A percentile compares a stretch with the other conserved stretches of the same genome.
phyloP scores from a whole-genome alignment of 2,888 invertebrate species.

The Sminthurides aquaticus region DNA sequence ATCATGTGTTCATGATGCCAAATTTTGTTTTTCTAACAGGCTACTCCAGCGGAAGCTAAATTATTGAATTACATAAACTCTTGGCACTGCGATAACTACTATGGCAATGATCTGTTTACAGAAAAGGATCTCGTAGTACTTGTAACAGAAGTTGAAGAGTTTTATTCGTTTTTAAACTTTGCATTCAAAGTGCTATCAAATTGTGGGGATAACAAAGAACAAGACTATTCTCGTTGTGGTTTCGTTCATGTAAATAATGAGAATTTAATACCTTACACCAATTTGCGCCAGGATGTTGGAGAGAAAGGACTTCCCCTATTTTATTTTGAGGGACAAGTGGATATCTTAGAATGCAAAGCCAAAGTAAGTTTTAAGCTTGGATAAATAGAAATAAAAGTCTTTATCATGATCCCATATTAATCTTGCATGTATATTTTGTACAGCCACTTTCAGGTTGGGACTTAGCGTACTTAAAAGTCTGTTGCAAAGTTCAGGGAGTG shows the following conservation, averaged over 20 bases:
- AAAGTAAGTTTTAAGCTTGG: conserved; percentile 54
- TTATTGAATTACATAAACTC: conserved; percentile 86
- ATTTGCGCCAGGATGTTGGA: conserved; percentile 55
- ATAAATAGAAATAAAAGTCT: neutral
- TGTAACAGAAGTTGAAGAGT: conserved; percentile 77
- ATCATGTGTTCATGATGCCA: too few species aligned
- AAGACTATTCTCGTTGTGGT: conserved; percentile 65
- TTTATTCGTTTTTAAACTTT: conserved; percentile 81
- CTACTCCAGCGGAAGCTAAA: conserved; percentile 76
- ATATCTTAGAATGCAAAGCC: conserved; percentile 77
- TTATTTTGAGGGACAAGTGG: conserved; percentile 79
- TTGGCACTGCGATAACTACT: conserved; percentile 83
- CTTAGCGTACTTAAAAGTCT: conserved; percentile 83
- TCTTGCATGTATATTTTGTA: too few species aligned
- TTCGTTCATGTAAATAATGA: conserved; percentile 87
- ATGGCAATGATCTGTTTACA: conserved; percentile 74
- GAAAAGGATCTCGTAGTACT: conserved; percentile 83
- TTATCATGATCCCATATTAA: too few species aligned
- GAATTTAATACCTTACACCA: conserved; percentile 85
- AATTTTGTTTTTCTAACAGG: too few species aligned
- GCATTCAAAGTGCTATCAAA: conserved; percentile 60
- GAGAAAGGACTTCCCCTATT: conserved; percentile 86
- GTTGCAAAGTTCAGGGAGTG: conserved; percentile 89
- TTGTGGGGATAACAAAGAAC: conserved; percentile 42
- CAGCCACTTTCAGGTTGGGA: conserved; percentile 73